Base-by-base conservation (phyloP, 2,888 invertebrate species). In the Brenthis daphne region DNA sequence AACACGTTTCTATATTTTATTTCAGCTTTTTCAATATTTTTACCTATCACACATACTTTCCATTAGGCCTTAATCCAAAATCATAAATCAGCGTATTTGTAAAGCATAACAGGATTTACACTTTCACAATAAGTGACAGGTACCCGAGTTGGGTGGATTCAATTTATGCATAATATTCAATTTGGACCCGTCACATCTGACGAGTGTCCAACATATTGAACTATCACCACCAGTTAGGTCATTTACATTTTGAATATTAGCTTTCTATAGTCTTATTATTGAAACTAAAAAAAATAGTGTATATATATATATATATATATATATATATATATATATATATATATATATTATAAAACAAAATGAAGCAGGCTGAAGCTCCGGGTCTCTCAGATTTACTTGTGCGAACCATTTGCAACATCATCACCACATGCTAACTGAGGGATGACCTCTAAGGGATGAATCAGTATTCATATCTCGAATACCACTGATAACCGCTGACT, bases 121-220 rank as follows among this genome's bases (percentile, higher is more conserved):
- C 70, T 69, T 73, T 61, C 69, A 65, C 78, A 66, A 63, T 66
- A 65, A 50, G 56, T 56, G 85, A 83, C 84, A 86, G 85, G 83
- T 84, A 80, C 80, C 78, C 75, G 63, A 74, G 76, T 74, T 74
- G 72, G 77, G 76, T 75, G 76, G 79, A 83, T 86, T 83, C 86
- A 84, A 86, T 87, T 87, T 85, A 81, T 83, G 84, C 81, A 86
- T 86, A 87, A 87, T 87, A 87, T 87, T 86, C 87, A 85, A 88
- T 87, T 87, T 85, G 78, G 78, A 78, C 81, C 83, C 74, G 85
- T 85, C 86, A 84, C 56, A 55, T 63, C 16, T 78, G 80, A 82
- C 78, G 75, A 79, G 80, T 77, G 76, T 77, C 79, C 78, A 77
- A 79, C 77, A 78, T 82, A 83, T 83, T 82, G 82, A 75, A 76